Evolutionary conservation across 2,888 invertebrate species (phyloP).

Genomic region (Tinea pellionella): DNA sequence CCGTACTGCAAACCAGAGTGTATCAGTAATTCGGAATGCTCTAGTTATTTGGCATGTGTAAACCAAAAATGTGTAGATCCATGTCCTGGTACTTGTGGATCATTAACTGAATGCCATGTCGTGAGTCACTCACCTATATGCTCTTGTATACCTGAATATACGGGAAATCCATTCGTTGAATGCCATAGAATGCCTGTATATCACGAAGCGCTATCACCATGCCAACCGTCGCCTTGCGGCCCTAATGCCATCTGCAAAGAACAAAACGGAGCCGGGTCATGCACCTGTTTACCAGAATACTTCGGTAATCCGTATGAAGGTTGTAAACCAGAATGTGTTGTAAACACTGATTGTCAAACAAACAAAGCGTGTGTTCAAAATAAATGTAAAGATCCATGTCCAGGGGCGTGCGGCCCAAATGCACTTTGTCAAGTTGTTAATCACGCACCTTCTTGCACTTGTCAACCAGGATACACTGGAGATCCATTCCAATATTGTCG

Average conservation of each 20-base stretch:
- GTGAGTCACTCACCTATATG: constrained; percentile 81
- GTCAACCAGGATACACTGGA: constrained; percentile 75
- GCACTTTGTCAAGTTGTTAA: constrained; percentile 80
- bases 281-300: constrained; percentile 76
- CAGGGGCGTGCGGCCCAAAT: constrained; percentile 81
- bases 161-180: constrained; percentile 81
- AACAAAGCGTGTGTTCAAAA: constrained; percentile 77
- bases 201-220: constrained; percentile 62
- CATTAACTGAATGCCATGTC: constrained; percentile 79
- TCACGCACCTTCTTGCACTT: constrained; percentile 77
- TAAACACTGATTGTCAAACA: constrained; percentile 78
- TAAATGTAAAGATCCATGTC: constrained; percentile 82
- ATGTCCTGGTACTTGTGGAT: constrained; percentile 77
- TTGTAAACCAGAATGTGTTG: constrained; percentile 77
- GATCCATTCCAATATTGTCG: constrained; percentile 78
- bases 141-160: constrained; percentile 73
- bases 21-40: constrained; percentile 80
- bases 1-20: constrained; percentile 86
- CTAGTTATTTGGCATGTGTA: constrained; percentile 76
- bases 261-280: constrained; percentile 72
- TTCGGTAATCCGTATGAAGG: constrained; percentile 82
- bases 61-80: constrained; percentile 83
- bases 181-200: constrained; percentile 54
- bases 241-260: constrained; percentile 74
- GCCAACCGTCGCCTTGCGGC: constrained; percentile 75